Evolutionary conservation across 2,888 invertebrate species (phyloP).

Genomic region (Copidosoma aretas): DNA sequence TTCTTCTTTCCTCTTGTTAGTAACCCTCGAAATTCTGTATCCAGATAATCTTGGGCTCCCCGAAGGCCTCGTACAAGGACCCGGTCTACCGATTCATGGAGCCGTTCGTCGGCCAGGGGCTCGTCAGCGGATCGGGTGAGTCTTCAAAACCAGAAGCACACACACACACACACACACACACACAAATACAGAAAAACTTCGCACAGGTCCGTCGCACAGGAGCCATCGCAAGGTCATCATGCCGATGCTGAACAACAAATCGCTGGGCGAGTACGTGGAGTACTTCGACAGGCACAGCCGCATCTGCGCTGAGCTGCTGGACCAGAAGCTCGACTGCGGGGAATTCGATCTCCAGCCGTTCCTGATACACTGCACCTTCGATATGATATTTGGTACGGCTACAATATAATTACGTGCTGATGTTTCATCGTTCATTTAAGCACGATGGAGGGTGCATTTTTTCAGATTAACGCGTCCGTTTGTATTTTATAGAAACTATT

Average conservation of each 20-base stretch:
- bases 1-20: no score
- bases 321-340: constrained; percentile 40
- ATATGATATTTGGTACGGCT: constrained; percentile 44
- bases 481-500: constrained; percentile 42
- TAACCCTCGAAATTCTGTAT: no score
- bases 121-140: constrained; percentile 45
- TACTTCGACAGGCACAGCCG: constrained; percentile 43
- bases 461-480: no score
- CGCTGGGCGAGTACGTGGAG: constrained; percentile 37
- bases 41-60: constrained; percentile 43
- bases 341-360: constrained; percentile 45
- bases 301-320: constrained; percentile 40
- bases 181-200: neutral
- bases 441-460: no score
- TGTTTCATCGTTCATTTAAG: neutral
- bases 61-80: constrained; percentile 45
- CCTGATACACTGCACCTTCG: constrained; percentile 41
- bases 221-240: constrained; percentile 41
- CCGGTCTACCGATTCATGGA: constrained; percentile 44
- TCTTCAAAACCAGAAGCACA: neutral
- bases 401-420: no score
- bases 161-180: neutral
- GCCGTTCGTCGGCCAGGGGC: constrained; percentile 45
- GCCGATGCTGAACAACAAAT: constrained; percentile 43
- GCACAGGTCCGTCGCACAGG: constrained; percentile 35